A percentile compares a stretch with the other conserved stretches of the same genome.
Evolutionary conservation across 2,113 vertebrate species (phyloP).

Genomic region (Xyliphius kryptos): DNA sequence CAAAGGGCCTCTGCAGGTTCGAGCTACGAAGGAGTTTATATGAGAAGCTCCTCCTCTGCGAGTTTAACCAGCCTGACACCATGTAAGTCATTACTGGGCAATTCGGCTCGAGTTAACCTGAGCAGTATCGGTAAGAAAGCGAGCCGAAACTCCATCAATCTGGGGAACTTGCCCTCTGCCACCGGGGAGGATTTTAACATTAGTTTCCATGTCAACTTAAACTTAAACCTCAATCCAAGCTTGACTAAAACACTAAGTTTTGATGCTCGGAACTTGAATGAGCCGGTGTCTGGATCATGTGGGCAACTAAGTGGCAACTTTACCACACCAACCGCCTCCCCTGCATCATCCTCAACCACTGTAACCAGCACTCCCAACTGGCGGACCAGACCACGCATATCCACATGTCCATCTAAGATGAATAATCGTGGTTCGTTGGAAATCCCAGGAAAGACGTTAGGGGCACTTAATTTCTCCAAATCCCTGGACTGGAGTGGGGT

Average conservation of each 20-base stretch:
- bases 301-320: slow-evolving; percentile 49
- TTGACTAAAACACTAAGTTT: slow-evolving; percentile 51
- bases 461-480: slow-evolving; percentile 57
- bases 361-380: slow-evolving; percentile 57
- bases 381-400: slow-evolving; percentile 67
- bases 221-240: slow-evolving; percentile 61
- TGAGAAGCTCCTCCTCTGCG: slow-evolving; percentile 54
- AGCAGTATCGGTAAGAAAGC: slow-evolving; percentile 58
- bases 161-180: slow-evolving; percentile 69
- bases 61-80: slow-evolving; percentile 49
- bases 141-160: slow-evolving; percentile 69
- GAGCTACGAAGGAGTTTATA: slow-evolving; percentile 61
- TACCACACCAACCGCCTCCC: slow-evolving; percentile 46
- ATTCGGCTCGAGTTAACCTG: slow-evolving; percentile 59
- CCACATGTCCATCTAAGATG: slow-evolving; percentile 66
- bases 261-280: slow-evolving; percentile 50
- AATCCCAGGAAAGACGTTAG: slow-evolving; percentile 48
- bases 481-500: slow-evolving; percentile 62
- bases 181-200: slow-evolving; percentile 68
- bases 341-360: slow-evolving; percentile 47
- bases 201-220: slow-evolving; percentile 67
- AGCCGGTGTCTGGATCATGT: slow-evolving; percentile 41
- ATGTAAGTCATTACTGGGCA: slow-evolving; percentile 63
- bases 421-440: slow-evolving; percentile 68
- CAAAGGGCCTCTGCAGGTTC: slow-evolving; percentile 48